Conservation (phyloP, 2,888 invertebrate species). For the Micoletzkya japonica region DNA sequence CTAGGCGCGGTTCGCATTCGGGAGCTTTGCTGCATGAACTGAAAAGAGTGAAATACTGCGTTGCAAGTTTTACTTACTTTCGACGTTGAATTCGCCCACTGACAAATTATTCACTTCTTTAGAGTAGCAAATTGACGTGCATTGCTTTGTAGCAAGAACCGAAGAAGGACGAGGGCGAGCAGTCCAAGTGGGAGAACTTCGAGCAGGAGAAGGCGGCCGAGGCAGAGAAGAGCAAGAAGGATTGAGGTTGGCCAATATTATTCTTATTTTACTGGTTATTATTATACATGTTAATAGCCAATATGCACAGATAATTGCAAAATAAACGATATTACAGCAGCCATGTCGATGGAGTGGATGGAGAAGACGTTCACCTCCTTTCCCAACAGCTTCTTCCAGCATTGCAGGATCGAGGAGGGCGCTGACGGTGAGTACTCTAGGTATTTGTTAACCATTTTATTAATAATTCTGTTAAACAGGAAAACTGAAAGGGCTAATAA, state of each 20-base stretch:
- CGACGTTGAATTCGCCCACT: neutral
- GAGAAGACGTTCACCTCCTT: slow-evolving; percentile 24
- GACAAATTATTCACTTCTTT: neutral
- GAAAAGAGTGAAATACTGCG: neutral
- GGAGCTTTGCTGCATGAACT: neutral
- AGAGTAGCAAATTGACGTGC: neutral
- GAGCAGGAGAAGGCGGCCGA: neutral
- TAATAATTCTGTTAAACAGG: too few relatives aligned
- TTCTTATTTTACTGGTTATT: too few relatives aligned
- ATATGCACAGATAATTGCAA: too few relatives aligned
- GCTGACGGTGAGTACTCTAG: slow-evolving; percentile 14
- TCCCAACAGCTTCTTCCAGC: slow-evolving; percentile 25
- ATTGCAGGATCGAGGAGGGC: slow-evolving; percentile 4
- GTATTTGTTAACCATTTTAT: too few relatives aligned
- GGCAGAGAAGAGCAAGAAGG: slow-evolving; percentile 22
- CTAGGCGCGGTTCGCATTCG: too few relatives aligned
- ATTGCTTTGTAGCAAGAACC: too few relatives aligned
- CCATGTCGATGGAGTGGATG: slow-evolving; percentile 20
- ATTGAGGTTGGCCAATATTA: too few relatives aligned
- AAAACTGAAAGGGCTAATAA: too few relatives aligned
- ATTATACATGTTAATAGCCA: too few relatives aligned
- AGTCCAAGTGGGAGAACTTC: neutral
- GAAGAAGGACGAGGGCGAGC: neutral
- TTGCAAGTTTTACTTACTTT: too few relatives aligned
- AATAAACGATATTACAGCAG: neutral